A percentile compares a stretch with the other conserved stretches of the same genome.
phyloP scores from a whole-genome alignment of 2,797 vertebrate genomes.

The Apogon hyalosoma region DNA sequence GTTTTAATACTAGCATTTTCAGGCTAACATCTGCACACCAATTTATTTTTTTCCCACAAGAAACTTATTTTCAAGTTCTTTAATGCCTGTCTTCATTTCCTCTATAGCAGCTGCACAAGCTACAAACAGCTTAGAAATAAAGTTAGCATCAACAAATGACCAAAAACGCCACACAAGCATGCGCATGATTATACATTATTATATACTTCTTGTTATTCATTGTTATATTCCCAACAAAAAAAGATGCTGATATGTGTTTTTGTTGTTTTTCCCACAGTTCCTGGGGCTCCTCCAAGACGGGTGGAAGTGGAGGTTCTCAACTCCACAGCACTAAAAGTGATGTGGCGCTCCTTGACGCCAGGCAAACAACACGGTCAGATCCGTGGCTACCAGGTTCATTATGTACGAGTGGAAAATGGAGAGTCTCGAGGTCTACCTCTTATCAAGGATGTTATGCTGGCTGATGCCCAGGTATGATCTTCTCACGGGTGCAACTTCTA shows the following conservation, averaged over 20 bases:
- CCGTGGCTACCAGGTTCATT: slow-evolving; percentile 98
- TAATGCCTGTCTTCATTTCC: too few species aligned
- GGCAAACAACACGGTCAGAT: slow-evolving; percentile 97
- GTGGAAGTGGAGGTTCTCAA: slow-evolving; percentile 97
- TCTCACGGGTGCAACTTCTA: slow-evolving; percentile 7
- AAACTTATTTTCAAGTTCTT: too few species aligned
- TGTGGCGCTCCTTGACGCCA: slow-evolving; percentile 93
- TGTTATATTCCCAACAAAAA: not conserved
- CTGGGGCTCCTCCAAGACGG: slow-evolving; percentile 93
- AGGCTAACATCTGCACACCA: too few species aligned
- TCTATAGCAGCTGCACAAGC: too few species aligned
- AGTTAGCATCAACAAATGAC: too few species aligned
- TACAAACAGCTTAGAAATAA: too few species aligned
- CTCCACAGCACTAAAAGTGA: slow-evolving; percentile 94
- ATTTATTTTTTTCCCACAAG: too few species aligned
- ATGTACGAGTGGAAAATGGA: slow-evolving; percentile 94
- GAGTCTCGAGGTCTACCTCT: slow-evolving; percentile 94
- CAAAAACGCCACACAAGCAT: too few species aligned
- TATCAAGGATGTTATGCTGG: slow-evolving; percentile 97
- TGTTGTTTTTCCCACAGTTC: slow-evolving; percentile 83
- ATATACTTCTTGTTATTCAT: too few species aligned
- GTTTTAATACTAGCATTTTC: too few species aligned
- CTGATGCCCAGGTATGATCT: slow-evolving; percentile 93
- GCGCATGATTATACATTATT: too few species aligned
- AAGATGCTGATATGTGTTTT: not conserved